Conservation (phyloP, 2,797 vertebrate species). For the Lophotriccus pileatus region DNA sequence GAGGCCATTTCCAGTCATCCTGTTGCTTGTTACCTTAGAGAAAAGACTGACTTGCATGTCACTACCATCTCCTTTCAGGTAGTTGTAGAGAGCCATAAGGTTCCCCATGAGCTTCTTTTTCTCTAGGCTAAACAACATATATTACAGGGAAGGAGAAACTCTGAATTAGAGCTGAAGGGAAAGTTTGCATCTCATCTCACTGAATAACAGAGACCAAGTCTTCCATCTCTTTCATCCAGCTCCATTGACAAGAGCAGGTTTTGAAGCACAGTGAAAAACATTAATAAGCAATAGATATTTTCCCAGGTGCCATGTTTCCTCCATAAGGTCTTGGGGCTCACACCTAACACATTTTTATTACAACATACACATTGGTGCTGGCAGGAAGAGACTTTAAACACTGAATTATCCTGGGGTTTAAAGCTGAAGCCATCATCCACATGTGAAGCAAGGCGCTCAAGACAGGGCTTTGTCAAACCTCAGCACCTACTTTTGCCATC, state of each 20-base stretch:
- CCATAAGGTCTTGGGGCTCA: fast-evolving
- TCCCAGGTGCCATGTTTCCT: neutral
- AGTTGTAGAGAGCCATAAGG: no score
- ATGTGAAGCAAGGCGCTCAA: neutral
- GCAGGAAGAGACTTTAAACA: neutral
- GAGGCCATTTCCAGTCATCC: neutral
- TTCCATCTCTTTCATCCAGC: neutral
- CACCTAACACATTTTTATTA: neutral
- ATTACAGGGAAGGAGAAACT: neutral
- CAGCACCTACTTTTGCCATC: neutral
- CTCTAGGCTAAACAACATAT: neutral
- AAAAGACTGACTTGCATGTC: neutral
- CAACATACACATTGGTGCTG: fast-evolving
- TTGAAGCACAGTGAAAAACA: neutral
- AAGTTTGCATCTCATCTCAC: neutral
- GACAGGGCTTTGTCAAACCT: neutral
- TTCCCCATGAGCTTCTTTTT: neutral
- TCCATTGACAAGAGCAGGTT: neutral
- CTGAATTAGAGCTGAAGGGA: neutral
- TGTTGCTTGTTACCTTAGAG: neutral
- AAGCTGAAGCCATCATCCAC: neutral
- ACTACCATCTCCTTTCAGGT: neutral
- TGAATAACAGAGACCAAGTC: neutral
- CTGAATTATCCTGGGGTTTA: neutral
- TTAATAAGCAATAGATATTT: neutral